phyloP scores from a whole-genome alignment of 2,888 invertebrate species.

The Pyralis farinalis region DNA sequence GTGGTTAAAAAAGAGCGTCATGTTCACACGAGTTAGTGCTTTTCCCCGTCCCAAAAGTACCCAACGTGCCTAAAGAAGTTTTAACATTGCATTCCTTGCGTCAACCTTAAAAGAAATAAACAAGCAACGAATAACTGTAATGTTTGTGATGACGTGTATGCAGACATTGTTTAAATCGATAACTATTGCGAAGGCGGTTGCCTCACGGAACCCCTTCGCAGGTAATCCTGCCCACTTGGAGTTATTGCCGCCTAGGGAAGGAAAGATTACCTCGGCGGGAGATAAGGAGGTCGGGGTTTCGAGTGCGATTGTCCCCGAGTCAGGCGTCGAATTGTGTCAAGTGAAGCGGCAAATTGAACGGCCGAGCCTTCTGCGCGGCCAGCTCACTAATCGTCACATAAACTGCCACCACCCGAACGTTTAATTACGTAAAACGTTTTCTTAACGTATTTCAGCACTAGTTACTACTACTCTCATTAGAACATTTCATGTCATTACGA shows the following conservation, averaged over 20 bases:
- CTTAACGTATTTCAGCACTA: slow-evolving; percentile 30
- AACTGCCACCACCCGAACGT: slow-evolving; percentile 68
- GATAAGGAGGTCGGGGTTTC: slow-evolving; percentile 80
- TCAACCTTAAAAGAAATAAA: no score
- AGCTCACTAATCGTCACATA: slow-evolving; percentile 77
- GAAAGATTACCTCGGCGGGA: slow-evolving; percentile 80
- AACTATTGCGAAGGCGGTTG: slow-evolving; percentile 74
- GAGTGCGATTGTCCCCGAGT: slow-evolving; percentile 81
- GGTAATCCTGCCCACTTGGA: slow-evolving; percentile 81
- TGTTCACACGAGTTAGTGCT: no score
- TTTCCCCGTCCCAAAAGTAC: no score
- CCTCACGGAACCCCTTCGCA: slow-evolving; percentile 74
- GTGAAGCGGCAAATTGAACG: slow-evolving; percentile 81
- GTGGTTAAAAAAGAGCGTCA: no score
- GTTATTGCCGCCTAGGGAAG: slow-evolving; percentile 80
- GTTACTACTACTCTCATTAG: slow-evolving; percentile 10
- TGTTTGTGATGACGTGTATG: slow-evolving; percentile 53
- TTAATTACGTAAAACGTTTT: slow-evolving; percentile 71
- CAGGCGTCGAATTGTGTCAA: slow-evolving; percentile 81
- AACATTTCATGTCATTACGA: neutral
- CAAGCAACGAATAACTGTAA: slow-evolving; percentile 36
- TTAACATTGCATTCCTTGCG: no score
- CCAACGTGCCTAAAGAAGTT: no score
- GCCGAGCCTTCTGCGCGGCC: slow-evolving; percentile 74
- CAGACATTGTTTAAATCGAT: slow-evolving; percentile 75